Conservation (phyloP, 1,140 invertebrate genomes). For the Lasaia peninsularis region DNA sequence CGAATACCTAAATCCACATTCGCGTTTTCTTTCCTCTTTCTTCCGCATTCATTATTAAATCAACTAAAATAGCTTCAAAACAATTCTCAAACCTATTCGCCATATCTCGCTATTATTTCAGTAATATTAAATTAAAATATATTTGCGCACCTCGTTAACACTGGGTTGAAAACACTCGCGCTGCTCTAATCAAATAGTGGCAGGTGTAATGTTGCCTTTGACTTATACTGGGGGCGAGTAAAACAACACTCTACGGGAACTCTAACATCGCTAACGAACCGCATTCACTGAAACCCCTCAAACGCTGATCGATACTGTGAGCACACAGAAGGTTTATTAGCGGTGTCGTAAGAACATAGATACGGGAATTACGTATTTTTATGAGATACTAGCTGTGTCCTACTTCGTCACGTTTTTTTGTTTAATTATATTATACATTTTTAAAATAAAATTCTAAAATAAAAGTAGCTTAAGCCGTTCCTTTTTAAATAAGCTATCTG, state of each 20-base stretch:
- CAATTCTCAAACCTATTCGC: no score
- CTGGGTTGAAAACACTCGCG: conserved; percentile 23
- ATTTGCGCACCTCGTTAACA: background rate
- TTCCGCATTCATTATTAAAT: no score
- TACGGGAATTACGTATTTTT: background rate
- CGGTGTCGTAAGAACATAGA: background rate
- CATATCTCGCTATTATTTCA: no score
- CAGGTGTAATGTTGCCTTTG: conserved; percentile 50
- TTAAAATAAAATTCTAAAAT: no score
- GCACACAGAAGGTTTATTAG: conserved; percentile 1
- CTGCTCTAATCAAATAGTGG: conserved; percentile 57
- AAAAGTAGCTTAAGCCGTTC: no score
- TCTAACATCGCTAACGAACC: conserved; percentile 53
- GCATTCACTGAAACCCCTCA: conserved; percentile 58
- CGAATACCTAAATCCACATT: no score
- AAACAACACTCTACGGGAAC: conserved; percentile 24
- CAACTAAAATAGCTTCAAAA: no score
- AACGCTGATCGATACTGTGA: conserved; percentile 60
- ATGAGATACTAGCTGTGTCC: no score
- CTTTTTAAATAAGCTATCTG: no score
- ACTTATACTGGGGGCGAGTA: conserved; percentile 15
- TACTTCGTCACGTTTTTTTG: no score
- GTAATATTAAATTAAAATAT: background rate
- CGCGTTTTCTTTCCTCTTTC: no score
- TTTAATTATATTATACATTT: no score